These are phyloP conservation scores for Drosophila leontia DNA, from an alignment of 1,140 invertebrate species.

Conservation along the genomic window DNA sequence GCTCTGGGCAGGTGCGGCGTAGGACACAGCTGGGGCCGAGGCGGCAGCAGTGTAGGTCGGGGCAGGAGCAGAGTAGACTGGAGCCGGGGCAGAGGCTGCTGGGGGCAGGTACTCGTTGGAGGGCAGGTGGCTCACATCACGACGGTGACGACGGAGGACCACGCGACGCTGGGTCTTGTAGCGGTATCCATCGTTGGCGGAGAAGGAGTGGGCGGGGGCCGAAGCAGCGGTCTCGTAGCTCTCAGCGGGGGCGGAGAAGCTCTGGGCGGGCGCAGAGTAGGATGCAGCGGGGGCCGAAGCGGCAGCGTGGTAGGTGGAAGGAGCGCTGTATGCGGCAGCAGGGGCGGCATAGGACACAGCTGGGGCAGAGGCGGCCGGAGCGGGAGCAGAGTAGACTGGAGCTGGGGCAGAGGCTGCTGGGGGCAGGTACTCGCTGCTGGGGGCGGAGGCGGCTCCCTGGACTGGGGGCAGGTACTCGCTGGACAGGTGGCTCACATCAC, in stretches of 20 bases:
- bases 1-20: slow-evolving; percentile 37
- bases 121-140: slow-evolving; percentile 69
- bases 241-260: slow-evolving; percentile 39
- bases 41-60: slow-evolving; percentile 31
- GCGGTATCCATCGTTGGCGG: slow-evolving; percentile 18
- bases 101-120: slow-evolving; percentile 77
- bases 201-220: slow-evolving; percentile 37
- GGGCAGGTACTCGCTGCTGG: slow-evolving; percentile 69
- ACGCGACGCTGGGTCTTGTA: slow-evolving; percentile 8
- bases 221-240: slow-evolving; percentile 52
- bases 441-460: slow-evolving; percentile 62
- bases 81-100: slow-evolving; percentile 40
- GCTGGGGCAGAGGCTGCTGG: slow-evolving; percentile 63
- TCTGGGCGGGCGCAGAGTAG: slow-evolving; percentile 36
- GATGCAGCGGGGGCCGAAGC: slow-evolving; percentile 51
- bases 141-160: slow-evolving; percentile 65
- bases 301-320: slow-evolving; percentile 57
- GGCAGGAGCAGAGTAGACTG: slow-evolving; percentile 36
- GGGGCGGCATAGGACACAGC: slow-evolving; percentile 44
- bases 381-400: slow-evolving; percentile 38
- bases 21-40: slow-evolving; percentile 43
- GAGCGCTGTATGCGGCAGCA: slow-evolving; percentile 8
- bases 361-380: slow-evolving; percentile 51
- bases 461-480: slow-evolving; percentile 75
- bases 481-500: slow-evolving; percentile 73